These are phyloP conservation scores for Ciconia nigra DNA, from an alignment of 2,797 vertebrate species.

Conservation along the genomic window DNA sequence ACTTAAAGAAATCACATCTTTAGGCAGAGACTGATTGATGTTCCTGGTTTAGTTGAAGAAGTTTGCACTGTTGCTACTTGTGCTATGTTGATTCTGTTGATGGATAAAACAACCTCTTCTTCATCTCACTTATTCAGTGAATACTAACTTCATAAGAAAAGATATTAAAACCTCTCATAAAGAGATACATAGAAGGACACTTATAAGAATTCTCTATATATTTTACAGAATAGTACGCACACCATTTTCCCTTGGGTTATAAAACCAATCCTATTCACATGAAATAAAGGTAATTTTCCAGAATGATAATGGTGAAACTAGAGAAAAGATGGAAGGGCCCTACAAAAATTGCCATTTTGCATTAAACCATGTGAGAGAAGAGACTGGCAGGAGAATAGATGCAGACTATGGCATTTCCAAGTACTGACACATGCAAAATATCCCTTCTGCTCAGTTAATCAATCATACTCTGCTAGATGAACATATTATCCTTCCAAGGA, in stretches of 20 bases:
- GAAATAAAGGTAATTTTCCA: not conserved
- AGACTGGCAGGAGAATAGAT: not conserved
- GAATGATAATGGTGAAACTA: not conserved
- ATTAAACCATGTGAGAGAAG: not conserved
- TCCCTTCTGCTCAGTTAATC: slow-evolving; percentile 38
- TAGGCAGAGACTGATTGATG: not conserved
- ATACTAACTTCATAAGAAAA: not conserved
- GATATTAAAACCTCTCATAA: not conserved
- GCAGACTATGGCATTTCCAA: slow-evolving; percentile 1
- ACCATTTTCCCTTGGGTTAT: not conserved
- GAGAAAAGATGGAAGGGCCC: not conserved
- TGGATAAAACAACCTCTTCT: not conserved
- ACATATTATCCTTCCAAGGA: slow-evolving; percentile 24
- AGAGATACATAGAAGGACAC: not conserved
- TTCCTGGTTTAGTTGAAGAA: not conserved
- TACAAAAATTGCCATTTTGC: not conserved
- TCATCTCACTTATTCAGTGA: not conserved
- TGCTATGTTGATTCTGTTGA: not conserved
- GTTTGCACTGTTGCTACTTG: not conserved
- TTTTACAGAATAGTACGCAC: not conserved
- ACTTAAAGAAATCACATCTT: not conserved
- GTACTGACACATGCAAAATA: not conserved
- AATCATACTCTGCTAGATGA: slow-evolving; percentile 38
- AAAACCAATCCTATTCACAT: not conserved
- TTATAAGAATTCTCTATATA: not conserved